Evolutionary conservation across 2,113 vertebrate genomes (phyloP).

Genomic region (Andinoacara biseriatus): DNA sequence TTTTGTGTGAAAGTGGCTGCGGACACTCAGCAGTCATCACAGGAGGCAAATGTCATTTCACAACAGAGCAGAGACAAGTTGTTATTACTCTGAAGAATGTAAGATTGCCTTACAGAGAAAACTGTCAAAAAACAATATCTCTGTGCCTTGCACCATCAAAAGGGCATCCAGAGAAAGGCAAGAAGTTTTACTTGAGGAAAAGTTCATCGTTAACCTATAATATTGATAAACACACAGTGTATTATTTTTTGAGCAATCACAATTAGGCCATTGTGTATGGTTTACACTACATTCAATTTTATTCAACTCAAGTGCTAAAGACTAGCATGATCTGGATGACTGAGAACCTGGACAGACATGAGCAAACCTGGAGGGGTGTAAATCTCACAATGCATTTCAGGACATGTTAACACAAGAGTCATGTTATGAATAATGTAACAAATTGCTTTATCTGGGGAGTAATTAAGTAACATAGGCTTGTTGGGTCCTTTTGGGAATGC

Average conservation of each 20-base stretch:
- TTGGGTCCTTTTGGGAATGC: no score
- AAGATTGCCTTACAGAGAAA: conserved; percentile 39
- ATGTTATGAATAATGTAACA: no score
- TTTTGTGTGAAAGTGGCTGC: conserved; percentile 26
- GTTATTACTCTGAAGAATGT: conserved; percentile 56
- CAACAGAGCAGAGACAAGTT: conserved; percentile 56
- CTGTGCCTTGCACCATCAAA: conserved; percentile 1
- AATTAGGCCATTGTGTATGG: not conserved
- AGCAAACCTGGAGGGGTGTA: not conserved
- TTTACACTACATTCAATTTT: not conserved
- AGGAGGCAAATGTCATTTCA: conserved; percentile 55
- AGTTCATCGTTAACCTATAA: not conserved
- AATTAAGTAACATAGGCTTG: no score
- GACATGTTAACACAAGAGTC: no score
- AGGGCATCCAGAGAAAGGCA: not conserved
- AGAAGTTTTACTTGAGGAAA: conserved; percentile 4
- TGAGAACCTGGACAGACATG: not conserved
- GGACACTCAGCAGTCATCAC: conserved; percentile 42
- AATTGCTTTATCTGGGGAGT: no score
- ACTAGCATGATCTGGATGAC: not conserved
- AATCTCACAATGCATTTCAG: not conserved
- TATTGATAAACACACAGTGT: not conserved
- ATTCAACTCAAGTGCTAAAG: not conserved
- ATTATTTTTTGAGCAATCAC: not conserved
- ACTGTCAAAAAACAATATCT: conserved; percentile 32